Evolutionary conservation across 2,888 invertebrate genomes (phyloP), one percentile per base, ranked within the genome.

Genomic region (Aelia acuminata): DNA sequence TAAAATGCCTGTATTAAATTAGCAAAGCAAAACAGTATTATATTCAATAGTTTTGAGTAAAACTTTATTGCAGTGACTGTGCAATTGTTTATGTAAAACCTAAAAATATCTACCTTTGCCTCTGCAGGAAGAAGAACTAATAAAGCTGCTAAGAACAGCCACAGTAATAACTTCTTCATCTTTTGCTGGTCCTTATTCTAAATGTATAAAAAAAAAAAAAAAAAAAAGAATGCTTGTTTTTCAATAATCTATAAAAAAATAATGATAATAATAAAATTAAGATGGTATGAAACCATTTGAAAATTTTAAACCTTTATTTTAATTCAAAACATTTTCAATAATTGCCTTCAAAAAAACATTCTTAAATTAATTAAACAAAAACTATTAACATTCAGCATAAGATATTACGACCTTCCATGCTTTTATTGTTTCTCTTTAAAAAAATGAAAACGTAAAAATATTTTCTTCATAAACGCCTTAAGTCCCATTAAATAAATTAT

Each of bases 81-180:
- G 39, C 3, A 43, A 47, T 13, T 80, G 80, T 80, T 80, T 80
- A 80, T n/a, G n/a, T 80, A 80, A n/a, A 80, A 80, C 22, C 39
- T 47, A 39, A 80, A 80, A 80, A 80, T 80, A 80, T n/a, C 22
- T 80, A 47, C 80, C 80, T 80, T 80, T 80, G 80, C 80, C 43
- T 80, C 80, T 2, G 80, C 43, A 13, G 80, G 80, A 43, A 43
- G 43, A n/a, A 80, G n/a, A 80, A 80, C 22, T 80, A 80, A 80
- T 47, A 80, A 80, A 10, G 22, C 80, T 43, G 43, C 43, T 47
- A 80, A 43, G 80, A 43, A 80, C 80, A 80, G 43, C 80, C 22
- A 47, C 43, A 80, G 15, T 43, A 80, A 43, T 80, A 80, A 80
- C 43, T 80, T 80, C 43, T 80, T 80, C 80, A 80, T 80, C 43